Conservation (phyloP, 2,888 invertebrate species). For the Apodemia duryi region DNA sequence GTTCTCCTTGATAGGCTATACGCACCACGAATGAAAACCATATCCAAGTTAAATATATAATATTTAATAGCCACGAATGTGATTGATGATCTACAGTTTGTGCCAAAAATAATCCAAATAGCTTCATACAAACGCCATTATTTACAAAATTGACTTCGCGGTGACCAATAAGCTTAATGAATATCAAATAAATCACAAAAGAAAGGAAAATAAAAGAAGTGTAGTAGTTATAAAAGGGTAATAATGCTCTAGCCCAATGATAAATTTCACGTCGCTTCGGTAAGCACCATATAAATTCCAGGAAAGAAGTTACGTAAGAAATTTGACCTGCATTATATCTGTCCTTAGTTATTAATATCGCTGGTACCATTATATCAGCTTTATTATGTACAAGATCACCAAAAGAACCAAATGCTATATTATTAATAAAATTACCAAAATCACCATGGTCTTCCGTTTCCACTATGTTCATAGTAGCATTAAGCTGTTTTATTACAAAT, state of each 20-base stretch:
- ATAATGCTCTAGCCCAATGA: slow-evolving; percentile 44
- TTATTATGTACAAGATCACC: slow-evolving; percentile 38
- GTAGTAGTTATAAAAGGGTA: slow-evolving; percentile 41
- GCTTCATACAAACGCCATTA: slow-evolving; percentile 38
- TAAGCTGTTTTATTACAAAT: slow-evolving; percentile 39
- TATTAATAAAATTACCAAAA: slow-evolving; percentile 38
- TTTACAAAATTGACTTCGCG: slow-evolving; percentile 18
- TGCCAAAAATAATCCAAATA: slow-evolving; percentile 49
- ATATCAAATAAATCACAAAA: slow-evolving; percentile 35
- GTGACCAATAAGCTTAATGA: slow-evolving; percentile 31
- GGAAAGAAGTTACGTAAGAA: slow-evolving; percentile 37
- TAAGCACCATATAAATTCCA: slow-evolving; percentile 46
- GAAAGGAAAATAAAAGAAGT: slow-evolving; percentile 39
- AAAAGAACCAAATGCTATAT: slow-evolving; percentile 37
- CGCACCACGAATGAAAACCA: slow-evolving; percentile 55
- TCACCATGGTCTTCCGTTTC: slow-evolving; percentile 31
- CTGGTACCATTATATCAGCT: slow-evolving; percentile 46
- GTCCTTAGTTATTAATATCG: slow-evolving; percentile 26
- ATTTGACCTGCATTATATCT: slow-evolving; percentile 40
- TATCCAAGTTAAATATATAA: slow-evolving; percentile 49
- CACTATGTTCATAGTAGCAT: slow-evolving; percentile 41
- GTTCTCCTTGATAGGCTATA: slow-evolving; percentile 49
- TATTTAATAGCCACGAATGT: slow-evolving; percentile 41
- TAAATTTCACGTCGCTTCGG: slow-evolving; percentile 44
- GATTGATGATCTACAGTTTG: slow-evolving; percentile 42